Base-by-base conservation (phyloP, 1,140 invertebrate genomes). In the Plectrocnemia conspersa region DNA sequence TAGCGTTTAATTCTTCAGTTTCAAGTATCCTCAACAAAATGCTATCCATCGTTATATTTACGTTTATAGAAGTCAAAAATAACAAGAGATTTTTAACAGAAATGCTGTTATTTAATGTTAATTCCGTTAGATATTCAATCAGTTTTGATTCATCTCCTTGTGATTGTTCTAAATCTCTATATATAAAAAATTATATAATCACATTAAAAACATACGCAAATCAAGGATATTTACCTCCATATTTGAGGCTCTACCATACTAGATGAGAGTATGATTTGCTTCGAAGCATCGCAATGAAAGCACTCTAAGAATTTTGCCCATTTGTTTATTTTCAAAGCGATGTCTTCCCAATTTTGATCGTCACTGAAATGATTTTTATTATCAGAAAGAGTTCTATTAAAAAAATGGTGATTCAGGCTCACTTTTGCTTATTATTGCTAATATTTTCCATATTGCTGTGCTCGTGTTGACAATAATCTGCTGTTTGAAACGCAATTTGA, bases 221-320 rank as follows among this genome's bases (percentile, higher is more conserved):
- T 2, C 19, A 19, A 52, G 23, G 42, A 42, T 18, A 54, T 35
- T 4, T 49, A 61, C 59, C 25, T 61, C 54, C 54, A 61, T 9
- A 52, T 36, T 23, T 35, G 15, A 15, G 38, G 15, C 0, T 36
- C 18, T n/a, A 32, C 18, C 16, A 9, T 23, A 23, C 23, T 22
- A 36, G 21, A 25, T 27, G 13, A 35, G 36, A 18, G 15, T 7
- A 57, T 47, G 3, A 57, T 23, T 16, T 25, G 23, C 21, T 25
- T 57, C 5, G 52, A 27, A 11, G 13, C 24, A 11, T 58, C 55
- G 24, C 55, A 57, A 52, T 61, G 55, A 16, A 46, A 55, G 25
- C 19, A 15, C 52, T 61, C 55, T 11, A 61, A 19, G 47, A 61
- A 61, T 46, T 55, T 58, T 13, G 38, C 59, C 59, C 59, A 61